Percentiles rank a stretch among this genome's conserved stretches.
These are phyloP conservation scores for Tiphia femorata DNA, from an alignment of 2,888 invertebrate species.

Conservation along the genomic window DNA sequence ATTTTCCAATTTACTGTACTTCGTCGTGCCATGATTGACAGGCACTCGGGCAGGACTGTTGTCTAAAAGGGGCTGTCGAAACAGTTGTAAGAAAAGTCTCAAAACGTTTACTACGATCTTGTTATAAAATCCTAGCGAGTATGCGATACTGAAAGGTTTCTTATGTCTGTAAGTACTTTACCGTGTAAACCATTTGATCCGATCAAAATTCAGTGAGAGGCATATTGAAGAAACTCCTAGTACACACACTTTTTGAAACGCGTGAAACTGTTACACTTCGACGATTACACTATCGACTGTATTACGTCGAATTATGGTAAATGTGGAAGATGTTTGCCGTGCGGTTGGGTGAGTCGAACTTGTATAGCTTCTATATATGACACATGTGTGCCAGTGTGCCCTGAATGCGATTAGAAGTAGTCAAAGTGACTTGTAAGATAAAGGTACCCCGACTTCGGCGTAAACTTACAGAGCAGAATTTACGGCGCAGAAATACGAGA, in stretches of 20 bases:
- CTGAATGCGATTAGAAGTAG: no score
- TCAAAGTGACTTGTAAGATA: no score
- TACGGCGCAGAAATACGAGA: not conserved
- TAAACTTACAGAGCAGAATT: no score
- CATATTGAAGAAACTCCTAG: not conserved
- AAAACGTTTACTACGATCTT: slow-evolving; percentile 2
- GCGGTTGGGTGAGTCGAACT: no score
- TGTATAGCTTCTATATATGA: no score
- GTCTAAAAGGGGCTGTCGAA: slow-evolving; percentile 73
- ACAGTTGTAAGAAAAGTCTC: not conserved
- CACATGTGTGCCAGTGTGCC: no score
- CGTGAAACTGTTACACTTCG: no score
- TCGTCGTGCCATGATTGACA: slow-evolving; percentile 79
- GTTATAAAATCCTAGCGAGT: not conserved
- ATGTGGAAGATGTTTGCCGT: no score
- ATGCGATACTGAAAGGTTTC: not conserved
- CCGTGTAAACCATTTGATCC: slow-evolving; percentile 55
- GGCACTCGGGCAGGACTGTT: slow-evolving; percentile 71
- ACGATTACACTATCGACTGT: no score
- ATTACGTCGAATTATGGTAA: no score
- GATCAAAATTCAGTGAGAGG: not conserved
- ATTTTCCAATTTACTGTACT: slow-evolving; percentile 90
- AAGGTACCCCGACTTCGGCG: no score
- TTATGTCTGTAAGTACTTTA: slow-evolving; percentile 17
- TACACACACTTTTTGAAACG: no score